Evolutionary conservation across 2,113 vertebrate genomes (phyloP), one percentile per base, ranked within the genome.

Genomic region (Bubo blakistoni): DNA sequence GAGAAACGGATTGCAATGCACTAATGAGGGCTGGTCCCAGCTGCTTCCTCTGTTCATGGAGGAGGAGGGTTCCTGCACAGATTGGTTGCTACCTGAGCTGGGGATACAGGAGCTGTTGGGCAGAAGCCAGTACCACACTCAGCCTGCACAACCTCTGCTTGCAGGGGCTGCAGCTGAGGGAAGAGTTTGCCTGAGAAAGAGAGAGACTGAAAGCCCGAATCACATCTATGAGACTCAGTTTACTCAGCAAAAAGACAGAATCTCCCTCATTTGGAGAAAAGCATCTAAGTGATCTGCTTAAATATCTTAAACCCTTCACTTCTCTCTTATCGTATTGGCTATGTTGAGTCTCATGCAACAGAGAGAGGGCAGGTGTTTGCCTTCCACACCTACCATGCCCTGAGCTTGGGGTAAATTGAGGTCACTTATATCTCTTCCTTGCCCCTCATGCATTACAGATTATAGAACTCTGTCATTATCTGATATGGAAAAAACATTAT

Each of bases 41-140:
- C 4, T 0, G 1, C 14, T 54, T 81, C 24, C 49, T 78, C n/a
- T 3, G 1, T 7, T 42, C 46, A n/a, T 0, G 0, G 34, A 47
- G n/a, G 13, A 73, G 7, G 15, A 38, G 17, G 10, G 30, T 22
- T 73, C 21, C 51, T 2, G 5, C 34, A 27, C 6, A 15, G 30
- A 58, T 72, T 16, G 8, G 29, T 24, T 0, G 0, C 17, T 59
- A 12, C 29, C 11, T 29, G 21, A 69, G 29, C 3, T 42, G 8
- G 32, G 19, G 38, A 58, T 32, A 13, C 13, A 30, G 36, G 19
- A 57, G 36, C 26, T 2, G 1, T 4, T 16, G 36, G 36, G 51
- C 34, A 67, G 73, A 3, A 36, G 0, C 17, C 19, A 36, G 61
- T 16, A 36, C 8, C 59, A 25, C 19, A 13, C 16, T 18, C 59